Evolutionary conservation across 2,888 invertebrate genomes (phyloP), one percentile per base, ranked within the genome.

Genomic region (Fabriciana adippe): DNA sequence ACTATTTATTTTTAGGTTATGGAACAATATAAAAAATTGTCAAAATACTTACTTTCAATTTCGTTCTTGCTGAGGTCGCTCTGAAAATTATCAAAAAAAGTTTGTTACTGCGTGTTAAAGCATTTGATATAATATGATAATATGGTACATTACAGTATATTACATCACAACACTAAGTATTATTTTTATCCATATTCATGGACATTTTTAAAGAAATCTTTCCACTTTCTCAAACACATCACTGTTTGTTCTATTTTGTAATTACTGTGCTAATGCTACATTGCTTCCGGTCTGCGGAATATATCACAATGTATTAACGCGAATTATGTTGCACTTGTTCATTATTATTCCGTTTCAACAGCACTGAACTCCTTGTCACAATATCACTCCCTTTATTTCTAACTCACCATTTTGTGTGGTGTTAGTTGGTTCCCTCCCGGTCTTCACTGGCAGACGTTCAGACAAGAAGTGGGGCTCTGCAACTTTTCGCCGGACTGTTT

Each of bases 31-130:
- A 41, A 35, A 35, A 35, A 8, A 11, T 41, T 11, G 77, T 70
- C 64, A 53, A 70, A 64, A 70, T 74, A 97, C 97, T 97, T 94
- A 97, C 97, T 96, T 94, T 97, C 97, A 91, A 97, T 90, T 92
- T 97, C 97, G 94, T 95, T 96, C 93, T 96, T 95, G 93, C 95
- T 95, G 90, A 97, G 95, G 94, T 97, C 96, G 93, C 96, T 96
- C 97, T 97, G 94, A 85, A 94, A 95, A 90, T 92, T 82, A 92
- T 79, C 83, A 93, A 92, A 92, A 93, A 92, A 92, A 89, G 88
- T 85, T 84, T 82, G 84, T 90, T 92, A 92, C 75, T 87, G 82
- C 11, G 84, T 83, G 84, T 83, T 79, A 48, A 48, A 21, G 2
- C 31, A 82, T 78, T 64, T 79, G 76, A 80, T 75, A 72, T 73